Evolutionary conservation across 2,113 vertebrate species (phyloP), one percentile per base, ranked within the genome.

Genomic region (Phrynocephalus versicolor): DNA sequence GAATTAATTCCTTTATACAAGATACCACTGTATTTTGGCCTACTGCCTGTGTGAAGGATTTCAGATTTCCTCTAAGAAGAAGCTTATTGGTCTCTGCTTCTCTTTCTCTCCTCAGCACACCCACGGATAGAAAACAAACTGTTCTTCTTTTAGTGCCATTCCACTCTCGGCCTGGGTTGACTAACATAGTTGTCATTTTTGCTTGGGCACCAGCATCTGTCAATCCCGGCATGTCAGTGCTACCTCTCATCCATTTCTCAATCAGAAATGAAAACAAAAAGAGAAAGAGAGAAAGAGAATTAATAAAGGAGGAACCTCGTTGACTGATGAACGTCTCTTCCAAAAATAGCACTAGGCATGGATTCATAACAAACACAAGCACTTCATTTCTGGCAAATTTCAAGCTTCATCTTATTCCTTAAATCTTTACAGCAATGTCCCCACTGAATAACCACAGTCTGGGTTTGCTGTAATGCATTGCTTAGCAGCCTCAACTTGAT

Each of bases 401-500:
- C 88, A 84, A 89, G 58, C 85, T 90, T 92, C 85, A 79, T 89
- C 86, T 14, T 89, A 69, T 88, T 93, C 92, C 85, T 95, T 87
- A 81, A 85, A 86, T 72, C 72, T 89, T 92, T 92, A 90, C 89
- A 91, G 87, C 6, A 77, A 91, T 80, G 70, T 27, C 79, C 65
- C 45, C 77, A 83, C 91, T 90, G 82, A 87, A 90, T 93, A 94
- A 92, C 74, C 81, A 92, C 83, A 93, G 93, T 95, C 91, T 85
- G 93, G 82, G 88, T 89, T 85, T 91, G 79, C 86, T 85, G 65
- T 87, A 93, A 90, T 84, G 87, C 25, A n/a, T 86, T 87, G 60
- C 89, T 92, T 92, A 93, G 89, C 85, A 90, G 88, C 75, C 83
- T 88, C 91, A 93, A 93, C 86, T 95, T 95, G 80, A 90, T 93